phyloP scores from a whole-genome alignment of 2,113 vertebrate species.

The Ptilonorhynchus violaceus region DNA sequence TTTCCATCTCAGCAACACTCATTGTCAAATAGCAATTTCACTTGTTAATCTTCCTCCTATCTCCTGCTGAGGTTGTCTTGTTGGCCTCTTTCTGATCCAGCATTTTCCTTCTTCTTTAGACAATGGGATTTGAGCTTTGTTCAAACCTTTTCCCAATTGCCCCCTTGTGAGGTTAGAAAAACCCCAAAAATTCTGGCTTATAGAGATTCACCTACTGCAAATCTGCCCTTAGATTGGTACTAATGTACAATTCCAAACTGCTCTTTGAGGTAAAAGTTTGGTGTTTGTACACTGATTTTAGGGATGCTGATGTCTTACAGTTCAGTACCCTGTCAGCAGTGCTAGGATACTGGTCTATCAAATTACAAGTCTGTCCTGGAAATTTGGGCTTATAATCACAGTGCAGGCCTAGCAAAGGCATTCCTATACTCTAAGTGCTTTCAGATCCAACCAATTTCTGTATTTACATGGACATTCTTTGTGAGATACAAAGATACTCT shows the following conservation, averaged over 20 bases:
- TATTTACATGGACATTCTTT: not conserved
- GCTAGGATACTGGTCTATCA: not conserved
- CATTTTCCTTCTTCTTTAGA: not conserved
- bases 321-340: not conserved
- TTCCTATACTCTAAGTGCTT: not conserved
- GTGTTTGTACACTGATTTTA: not conserved
- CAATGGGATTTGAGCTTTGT: not conserved
- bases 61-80: constrained; percentile 19
- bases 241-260: not conserved
- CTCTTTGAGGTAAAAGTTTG: not conserved
- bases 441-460: not conserved
- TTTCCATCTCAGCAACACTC: constrained; percentile 5
- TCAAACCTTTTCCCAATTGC: not conserved
- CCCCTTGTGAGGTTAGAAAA: not conserved
- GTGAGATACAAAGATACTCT: not conserved
- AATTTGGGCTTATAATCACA: not conserved
- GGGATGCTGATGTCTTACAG: not conserved
- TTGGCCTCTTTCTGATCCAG: not conserved
- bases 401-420: not conserved
- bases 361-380: not conserved
- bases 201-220: not conserved
- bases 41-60: not conserved
- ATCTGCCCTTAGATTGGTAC: not conserved
- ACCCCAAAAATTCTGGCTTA: not conserved
- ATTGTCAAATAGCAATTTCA: constrained; percentile 6